Evolutionary conservation across 2,113 vertebrate genomes (phyloP), one percentile per base, ranked within the genome.

Genomic region (Semnornis frantzii): DNA sequence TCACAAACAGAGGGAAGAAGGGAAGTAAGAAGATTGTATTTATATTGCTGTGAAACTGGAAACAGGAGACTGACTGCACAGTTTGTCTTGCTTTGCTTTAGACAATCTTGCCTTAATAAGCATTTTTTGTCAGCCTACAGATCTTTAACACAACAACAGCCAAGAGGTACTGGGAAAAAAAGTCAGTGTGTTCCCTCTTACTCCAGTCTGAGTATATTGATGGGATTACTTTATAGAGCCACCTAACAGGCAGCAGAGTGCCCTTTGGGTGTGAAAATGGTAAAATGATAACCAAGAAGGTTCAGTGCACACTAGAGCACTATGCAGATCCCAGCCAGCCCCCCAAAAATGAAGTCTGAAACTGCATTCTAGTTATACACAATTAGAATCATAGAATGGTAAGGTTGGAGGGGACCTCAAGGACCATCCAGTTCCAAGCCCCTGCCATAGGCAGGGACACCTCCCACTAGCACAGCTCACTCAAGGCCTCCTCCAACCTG

Each of bases 41-140:
- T 70, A 46, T 46, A 33, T 37, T 73, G 24, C 31, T 93, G 21
- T 90, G 72, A 92, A 89, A 66, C 28, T 72, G 44, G 44, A 58
- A 42, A 54, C 72, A 34, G 15, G 1, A 9, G 3, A 75, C 16
- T 77, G 57, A 86, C 14, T 21, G 10, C 15, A 28, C 34, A 48
- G 31, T 44, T 83, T 86, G 11, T 63, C 62, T 87, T 82, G 54
- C 57, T 93, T 75, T 50, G 33, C 44, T 82, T 89, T 87, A 79
- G 70, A 89, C 94, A 87, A 23, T 31, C 50, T 89, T 63, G 81
- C 23, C 62, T 88, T 77, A 90, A 88, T 88, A 74, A 92, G 34
- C 19, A 42, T 71, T 83, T 69, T 85, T 77, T 63, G 74, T 84
- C 2, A 4, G 82, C 44, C 46, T 71, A 16, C 25, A 78, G 48